Conservation (phyloP, 2,888 invertebrate genomes). For the Oxytorus armatus region DNA sequence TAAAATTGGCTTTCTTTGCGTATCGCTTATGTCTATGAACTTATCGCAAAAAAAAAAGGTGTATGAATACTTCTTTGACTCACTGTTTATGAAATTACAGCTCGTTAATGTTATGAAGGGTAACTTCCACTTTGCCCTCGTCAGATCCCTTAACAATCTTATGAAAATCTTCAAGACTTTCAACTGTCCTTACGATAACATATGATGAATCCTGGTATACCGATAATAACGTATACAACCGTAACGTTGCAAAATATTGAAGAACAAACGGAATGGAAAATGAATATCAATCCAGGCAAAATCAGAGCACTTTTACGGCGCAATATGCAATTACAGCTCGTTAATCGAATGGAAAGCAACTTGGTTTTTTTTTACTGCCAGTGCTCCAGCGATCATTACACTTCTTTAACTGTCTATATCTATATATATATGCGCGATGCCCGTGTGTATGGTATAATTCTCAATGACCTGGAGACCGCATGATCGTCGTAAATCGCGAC, state of each 20-base stretch:
- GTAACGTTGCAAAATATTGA: background rate
- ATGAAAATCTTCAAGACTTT: background rate
- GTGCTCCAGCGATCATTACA: constrained; percentile 43
- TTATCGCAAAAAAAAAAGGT: too few relatives aligned
- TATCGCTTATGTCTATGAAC: too few relatives aligned
- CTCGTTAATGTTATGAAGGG: background rate
- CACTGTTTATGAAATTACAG: background rate
- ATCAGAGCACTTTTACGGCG: constrained; percentile 47
- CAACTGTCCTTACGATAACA: background rate
- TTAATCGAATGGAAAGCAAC: constrained; percentile 61
- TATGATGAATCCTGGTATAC: background rate
- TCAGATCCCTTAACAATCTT: background rate
- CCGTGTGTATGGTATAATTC: constrained; percentile 62
- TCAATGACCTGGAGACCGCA: constrained; percentile 65
- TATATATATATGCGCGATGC: constrained; percentile 15
- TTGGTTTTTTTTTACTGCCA: constrained; percentile 53
- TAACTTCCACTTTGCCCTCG: too few relatives aligned
- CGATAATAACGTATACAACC: background rate
- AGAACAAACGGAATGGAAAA: constrained; percentile 20
- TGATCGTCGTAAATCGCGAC: constrained; percentile 65
- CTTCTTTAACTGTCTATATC: constrained; percentile 45
- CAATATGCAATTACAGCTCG: constrained; percentile 62
- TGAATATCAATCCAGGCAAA: constrained; percentile 30
- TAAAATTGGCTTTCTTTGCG: too few relatives aligned
- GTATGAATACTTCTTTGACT: too few relatives aligned